Evolutionary conservation across 2,113 vertebrate species (phyloP), one percentile per base, ranked within the genome.

Genomic region (Brevimyrus niger): DNA sequence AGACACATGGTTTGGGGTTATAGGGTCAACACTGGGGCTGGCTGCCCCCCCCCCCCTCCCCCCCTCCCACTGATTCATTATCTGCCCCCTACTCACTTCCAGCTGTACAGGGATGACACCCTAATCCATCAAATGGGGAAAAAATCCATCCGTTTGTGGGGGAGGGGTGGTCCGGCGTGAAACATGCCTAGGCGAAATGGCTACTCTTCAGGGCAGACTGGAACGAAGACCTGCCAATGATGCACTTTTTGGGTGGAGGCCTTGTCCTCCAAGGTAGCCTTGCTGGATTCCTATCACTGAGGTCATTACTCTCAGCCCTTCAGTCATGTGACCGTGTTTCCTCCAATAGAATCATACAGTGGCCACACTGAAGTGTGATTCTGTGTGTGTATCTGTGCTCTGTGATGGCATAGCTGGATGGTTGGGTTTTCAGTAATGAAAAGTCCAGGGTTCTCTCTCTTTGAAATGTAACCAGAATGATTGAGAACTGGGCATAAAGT

Each of bases 31-130:
- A 76, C 58, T 65, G 86, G 82, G 87, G 86, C 89, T 87, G 47
- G 83, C 42, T 85, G 86, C 65, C 31, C 87, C 82, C 89, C 35
- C 55, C n/a, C 65, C 31, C 87, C 82, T 88, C 35, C 55, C 65
- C 31, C 87, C 82, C 89, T 27, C 55, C 87, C 61, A 84, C 58
- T 89, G 61, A 92, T 91, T 90, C 89, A 92, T 92, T 92, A 92
- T 90, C 91, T 55, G 87, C 90, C 91, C 89, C 76, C 90, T 91
- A 87, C 89, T 89, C 84, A 91, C 91, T 91, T 91, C 91, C 93
- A 93, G 92, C 92, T 93, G 92, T 92, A 90, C 89, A 46, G 38
- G 21, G 76, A 88, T 87, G 92, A 92, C 91, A 91, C 48, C 21
- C 85, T 90, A 90, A 91, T 93, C 91, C 90, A 92, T 93, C 92